These are phyloP conservation scores for Lagopus leucura DNA, from an alignment of 2,113 vertebrate species.

Conservation along the genomic window DNA sequence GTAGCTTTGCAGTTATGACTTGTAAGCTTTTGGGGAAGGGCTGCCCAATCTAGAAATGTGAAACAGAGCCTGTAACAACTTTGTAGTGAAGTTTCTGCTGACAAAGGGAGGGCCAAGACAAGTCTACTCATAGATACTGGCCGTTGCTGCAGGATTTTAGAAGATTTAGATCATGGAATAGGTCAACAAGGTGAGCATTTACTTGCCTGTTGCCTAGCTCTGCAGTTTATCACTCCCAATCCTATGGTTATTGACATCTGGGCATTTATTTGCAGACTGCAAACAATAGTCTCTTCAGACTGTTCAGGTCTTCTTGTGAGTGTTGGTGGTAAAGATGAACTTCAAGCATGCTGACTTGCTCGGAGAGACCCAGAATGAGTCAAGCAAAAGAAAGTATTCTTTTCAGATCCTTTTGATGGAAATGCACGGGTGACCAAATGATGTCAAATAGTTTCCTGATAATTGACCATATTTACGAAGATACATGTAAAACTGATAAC, in stretches of 20 bases:
- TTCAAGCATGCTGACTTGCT: neutral
- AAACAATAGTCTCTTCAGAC: neutral
- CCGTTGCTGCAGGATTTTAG: neutral
- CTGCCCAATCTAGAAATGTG: neutral
- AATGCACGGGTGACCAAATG: neutral
- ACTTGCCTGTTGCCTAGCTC: neutral
- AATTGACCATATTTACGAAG: neutral
- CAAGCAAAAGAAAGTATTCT: neutral
- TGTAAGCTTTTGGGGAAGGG: neutral
- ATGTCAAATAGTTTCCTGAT: neutral
- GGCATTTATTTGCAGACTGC: neutral
- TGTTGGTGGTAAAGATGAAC: neutral
- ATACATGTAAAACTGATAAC: neutral
- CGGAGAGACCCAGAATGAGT: neutral
- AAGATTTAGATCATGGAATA: neutral
- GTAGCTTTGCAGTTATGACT: neutral
- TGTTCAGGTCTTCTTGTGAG: neutral
- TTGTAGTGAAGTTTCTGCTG: neutral
- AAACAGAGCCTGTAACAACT: neutral
- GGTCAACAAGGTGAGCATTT: neutral
- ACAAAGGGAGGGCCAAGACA: neutral
- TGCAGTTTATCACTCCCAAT: neutral
- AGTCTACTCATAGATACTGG: neutral
- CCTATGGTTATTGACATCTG: neutral
- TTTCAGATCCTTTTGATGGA: neutral